Conservation (phyloP, 2,797 vertebrate genomes). For the Enteromius anoplus region DNA sequence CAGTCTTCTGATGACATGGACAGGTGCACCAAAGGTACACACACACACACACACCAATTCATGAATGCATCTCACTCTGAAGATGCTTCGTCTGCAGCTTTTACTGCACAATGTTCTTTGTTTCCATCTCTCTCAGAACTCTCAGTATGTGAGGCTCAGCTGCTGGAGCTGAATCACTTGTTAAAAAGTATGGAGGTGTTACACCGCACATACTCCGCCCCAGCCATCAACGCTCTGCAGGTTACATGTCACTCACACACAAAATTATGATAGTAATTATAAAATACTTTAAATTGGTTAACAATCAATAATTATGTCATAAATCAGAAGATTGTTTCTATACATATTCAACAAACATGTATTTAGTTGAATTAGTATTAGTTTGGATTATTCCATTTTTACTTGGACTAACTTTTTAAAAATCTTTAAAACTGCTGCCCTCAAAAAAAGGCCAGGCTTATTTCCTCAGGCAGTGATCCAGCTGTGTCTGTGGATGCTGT, state of each 20-base stretch:
- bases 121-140: slow-evolving; percentile 78
- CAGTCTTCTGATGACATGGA: slow-evolving; percentile 96
- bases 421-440: neutral
- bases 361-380: neutral
- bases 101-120: slow-evolving; percentile 7
- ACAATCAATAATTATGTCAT: neutral
- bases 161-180: slow-evolving; percentile 92
- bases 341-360: neutral
- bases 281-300: neutral
- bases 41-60: neutral
- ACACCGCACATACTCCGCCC: slow-evolving; percentile 95
- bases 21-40: slow-evolving; percentile 90
- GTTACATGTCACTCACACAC: slow-evolving; percentile 67
- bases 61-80: neutral
- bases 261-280: neutral
- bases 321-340: neutral
- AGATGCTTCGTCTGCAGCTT: slow-evolving; percentile 26
- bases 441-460: neutral
- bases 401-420: neutral
- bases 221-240: slow-evolving; percentile 95
- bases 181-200: slow-evolving; percentile 96
- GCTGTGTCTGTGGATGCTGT: slow-evolving; percentile 10
- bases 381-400: neutral
- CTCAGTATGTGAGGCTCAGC: slow-evolving; percentile 86
- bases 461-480: neutral